Evolutionary conservation across 1,140 invertebrate species (phyloP).

Genomic region (Sarcophaga peregrina): DNA sequence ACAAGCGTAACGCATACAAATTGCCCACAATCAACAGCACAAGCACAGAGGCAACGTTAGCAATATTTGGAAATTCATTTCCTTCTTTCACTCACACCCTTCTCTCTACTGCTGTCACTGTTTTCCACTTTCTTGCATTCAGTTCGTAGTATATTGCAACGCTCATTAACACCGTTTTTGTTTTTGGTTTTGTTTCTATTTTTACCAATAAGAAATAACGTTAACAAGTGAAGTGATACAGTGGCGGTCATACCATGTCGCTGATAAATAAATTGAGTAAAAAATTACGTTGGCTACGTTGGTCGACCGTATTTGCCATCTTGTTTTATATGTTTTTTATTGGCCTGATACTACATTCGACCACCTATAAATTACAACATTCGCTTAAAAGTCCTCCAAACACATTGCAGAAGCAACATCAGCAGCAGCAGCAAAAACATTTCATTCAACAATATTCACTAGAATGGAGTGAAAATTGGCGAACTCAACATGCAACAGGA

Average conservation of each 20-base stretch:
- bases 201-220: background rate
- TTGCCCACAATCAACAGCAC: background rate
- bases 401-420: background rate
- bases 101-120: too few species aligned
- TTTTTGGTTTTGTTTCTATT: too few species aligned
- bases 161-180: constrained; percentile 18
- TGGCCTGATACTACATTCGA: constrained; percentile 64
- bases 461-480: constrained; percentile 17
- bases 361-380: constrained; percentile 61
- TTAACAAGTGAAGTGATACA: constrained; percentile 40
- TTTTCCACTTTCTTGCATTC: too few species aligned
- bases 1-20: background rate
- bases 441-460: background rate
- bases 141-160: background rate
- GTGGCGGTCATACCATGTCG: constrained; percentile 42
- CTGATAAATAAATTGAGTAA: constrained; percentile 64
- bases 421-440: background rate
- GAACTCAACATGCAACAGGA: constrained; percentile 47
- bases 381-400: constrained; percentile 40
- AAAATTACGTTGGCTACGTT: constrained; percentile 64
- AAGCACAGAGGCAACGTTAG: too few species aligned
- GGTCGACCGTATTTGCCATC: constrained; percentile 65
- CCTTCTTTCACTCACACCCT: too few species aligned
- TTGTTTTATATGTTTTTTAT: constrained; percentile 67
- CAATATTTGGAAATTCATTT: too few species aligned